Evolutionary conservation across 2,113 vertebrate species (phyloP).

Genomic region (Triplophysa siluroides): DNA sequence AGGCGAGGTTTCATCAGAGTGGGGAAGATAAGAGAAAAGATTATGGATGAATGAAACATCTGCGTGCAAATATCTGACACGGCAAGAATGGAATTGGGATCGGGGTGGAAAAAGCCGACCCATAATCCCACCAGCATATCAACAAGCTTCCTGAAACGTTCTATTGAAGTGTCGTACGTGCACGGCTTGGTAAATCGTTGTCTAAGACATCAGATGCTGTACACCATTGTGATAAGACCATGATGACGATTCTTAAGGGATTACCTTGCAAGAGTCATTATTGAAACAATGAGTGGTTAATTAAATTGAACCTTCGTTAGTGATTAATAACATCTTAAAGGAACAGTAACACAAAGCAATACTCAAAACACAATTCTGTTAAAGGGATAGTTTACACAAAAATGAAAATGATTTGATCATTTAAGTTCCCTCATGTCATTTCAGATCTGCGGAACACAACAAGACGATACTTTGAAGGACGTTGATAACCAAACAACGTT

Average conservation of each 20-base stretch:
- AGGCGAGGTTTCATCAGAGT: constrained; percentile 39
- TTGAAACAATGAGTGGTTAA: too few species aligned
- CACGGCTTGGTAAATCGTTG: neutral
- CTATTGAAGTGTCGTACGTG: neutral
- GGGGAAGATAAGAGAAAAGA: constrained; percentile 35
- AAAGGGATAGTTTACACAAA: too few species aligned
- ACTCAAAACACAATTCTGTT: too few species aligned
- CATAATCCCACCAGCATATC: constrained; percentile 12
- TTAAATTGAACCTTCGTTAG: too few species aligned
- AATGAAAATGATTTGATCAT: too few species aligned
- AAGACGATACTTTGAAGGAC: too few species aligned
- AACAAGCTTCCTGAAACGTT: neutral
- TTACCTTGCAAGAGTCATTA: too few species aligned
- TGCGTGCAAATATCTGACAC: constrained; percentile 23
- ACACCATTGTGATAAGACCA: neutral
- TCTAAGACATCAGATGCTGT: neutral
- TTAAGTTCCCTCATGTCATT: too few species aligned
- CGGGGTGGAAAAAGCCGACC: neutral
- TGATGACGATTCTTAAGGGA: neutral
- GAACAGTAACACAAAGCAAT: too few species aligned
- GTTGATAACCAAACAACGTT: too few species aligned
- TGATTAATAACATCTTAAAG: too few species aligned
- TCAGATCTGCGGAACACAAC: too few species aligned
- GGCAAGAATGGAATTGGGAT: constrained; percentile 14
- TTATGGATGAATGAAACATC: constrained; percentile 35